Base-by-base conservation (phyloP, 2,797 vertebrate species). In the Thalassophryne amazonica region DNA sequence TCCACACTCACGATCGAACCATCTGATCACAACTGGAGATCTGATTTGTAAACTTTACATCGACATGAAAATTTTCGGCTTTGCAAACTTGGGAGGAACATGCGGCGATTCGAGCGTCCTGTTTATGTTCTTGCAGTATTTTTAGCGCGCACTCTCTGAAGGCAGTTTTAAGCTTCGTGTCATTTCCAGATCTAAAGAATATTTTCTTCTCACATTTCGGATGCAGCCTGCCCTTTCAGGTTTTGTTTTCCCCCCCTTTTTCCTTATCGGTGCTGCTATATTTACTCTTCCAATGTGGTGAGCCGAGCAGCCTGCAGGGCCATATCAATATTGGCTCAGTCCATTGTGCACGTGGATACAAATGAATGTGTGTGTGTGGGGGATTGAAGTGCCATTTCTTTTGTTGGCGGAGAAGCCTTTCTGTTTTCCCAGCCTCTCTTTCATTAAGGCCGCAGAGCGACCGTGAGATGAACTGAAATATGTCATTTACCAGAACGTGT, bases 261-360 rank as follows among this genome's bases (percentile, higher is more conserved):
- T 62, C 53, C 69, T 83, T 83, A 83, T 85, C 82, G 31, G 50
- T 15, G 39, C 24, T 49, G 52, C 57, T 73, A 43, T 86, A 79
- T 89, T 90, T 89, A 78, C 76, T 83, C 71, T 73, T 73, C 71
- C 63, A 83, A 53, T 56, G 61, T 56, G 60, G 69, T 60, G 76
- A 60, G 80, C 70, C 12, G 57, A 63, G 78, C 59, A 30, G 69
- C 69, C 66, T 66, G 69, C 66, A 54, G 69, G 49, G 53, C 60
- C 80, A 47, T 79, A 88, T 88, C 88, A 89, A 83, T 88, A 83
- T 90, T 89, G 62, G 73, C 73, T 88, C 75, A 77, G 78, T 47
- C 43, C 2, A 50, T 48, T 55, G 55, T 76, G 78, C 84, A 82
- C 82, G 77, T 65, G 66, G 77, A 84, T 74, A 83, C 66, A 77